Percentiles rank a stretch among this genome's conserved stretches.
phyloP scores from a whole-genome alignment of 2,113 vertebrate species.

The Podarcis muralis region DNA sequence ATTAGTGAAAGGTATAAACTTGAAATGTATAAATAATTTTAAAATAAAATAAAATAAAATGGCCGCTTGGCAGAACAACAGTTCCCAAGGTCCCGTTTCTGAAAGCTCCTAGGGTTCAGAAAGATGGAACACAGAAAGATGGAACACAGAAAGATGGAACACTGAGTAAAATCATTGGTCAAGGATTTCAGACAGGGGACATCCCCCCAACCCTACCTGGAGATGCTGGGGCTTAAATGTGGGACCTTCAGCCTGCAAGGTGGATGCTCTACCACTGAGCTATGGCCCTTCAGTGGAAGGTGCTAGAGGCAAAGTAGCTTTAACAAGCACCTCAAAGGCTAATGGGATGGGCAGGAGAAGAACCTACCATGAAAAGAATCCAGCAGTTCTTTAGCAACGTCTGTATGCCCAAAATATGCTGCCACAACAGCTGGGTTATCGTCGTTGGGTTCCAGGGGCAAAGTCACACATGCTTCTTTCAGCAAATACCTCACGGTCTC shows the following conservation, averaged over 20 bases:
- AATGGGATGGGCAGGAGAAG: not conserved
- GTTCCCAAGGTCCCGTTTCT: not conserved
- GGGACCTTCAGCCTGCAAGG: too few species aligned
- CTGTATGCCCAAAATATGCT: conserved; percentile 81
- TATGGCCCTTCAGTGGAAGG: too few species aligned
- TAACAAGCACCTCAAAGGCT: not conserved
- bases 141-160: not conserved
- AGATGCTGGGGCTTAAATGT: too few species aligned
- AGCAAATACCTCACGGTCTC: conserved; percentile 85
- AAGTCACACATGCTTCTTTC: conserved; percentile 73
- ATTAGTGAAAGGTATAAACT: too few species aligned
- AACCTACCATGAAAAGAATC: conserved; percentile 84
- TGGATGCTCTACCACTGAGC: too few species aligned
- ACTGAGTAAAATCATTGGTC: too few species aligned
- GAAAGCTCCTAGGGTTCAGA: not conserved
- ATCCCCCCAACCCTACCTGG: too few species aligned
- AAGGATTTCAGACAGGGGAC: too few species aligned
- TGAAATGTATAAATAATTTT: too few species aligned
- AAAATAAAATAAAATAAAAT: too few species aligned
- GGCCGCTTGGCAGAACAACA: not conserved
- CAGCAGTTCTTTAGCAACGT: conserved; percentile 83
- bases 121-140: too few species aligned
- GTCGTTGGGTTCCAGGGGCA: conserved; percentile 82
- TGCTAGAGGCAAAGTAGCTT: not conserved
- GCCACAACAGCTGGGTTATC: conserved; percentile 89